Evolutionary conservation across 2,888 invertebrate genomes (phyloP).

Genomic region (Chorisops tibialis): DNA sequence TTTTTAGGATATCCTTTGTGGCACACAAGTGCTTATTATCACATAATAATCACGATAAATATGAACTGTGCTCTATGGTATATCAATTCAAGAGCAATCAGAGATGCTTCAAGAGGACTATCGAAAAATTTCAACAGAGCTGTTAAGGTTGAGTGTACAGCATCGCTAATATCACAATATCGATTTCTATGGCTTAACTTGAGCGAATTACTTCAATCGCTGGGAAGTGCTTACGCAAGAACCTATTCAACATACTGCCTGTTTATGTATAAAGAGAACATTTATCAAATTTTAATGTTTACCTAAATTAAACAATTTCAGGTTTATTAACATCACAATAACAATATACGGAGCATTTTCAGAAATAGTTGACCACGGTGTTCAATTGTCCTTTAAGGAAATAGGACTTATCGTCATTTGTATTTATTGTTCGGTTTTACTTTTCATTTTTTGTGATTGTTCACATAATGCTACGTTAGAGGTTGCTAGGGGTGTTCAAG

Average conservation of each 20-base stretch:
- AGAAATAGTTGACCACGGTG: constrained; percentile 65
- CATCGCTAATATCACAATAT: constrained; percentile 60
- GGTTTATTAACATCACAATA: constrained; percentile 65
- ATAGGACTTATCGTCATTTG: constrained; percentile 63
- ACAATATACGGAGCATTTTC: constrained; percentile 66
- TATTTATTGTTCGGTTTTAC: constrained; percentile 59
- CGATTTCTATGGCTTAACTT: constrained; percentile 63
- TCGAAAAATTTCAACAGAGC: constrained; percentile 60
- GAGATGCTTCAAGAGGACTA: constrained; percentile 59
- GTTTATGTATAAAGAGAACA: constrained; percentile 55
- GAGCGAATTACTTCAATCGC: constrained; percentile 62
- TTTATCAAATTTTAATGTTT: background rate
- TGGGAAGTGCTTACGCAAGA: constrained; percentile 66
- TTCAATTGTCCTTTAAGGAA: constrained; percentile 64
- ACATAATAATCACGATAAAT: constrained; percentile 68
- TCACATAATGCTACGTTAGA: constrained; percentile 63
- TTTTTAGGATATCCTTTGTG: constrained; percentile 58
- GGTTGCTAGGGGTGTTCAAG: constrained; percentile 64
- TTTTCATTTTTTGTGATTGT: constrained; percentile 65
- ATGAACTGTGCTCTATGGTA: constrained; percentile 72
- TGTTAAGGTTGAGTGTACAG: constrained; percentile 56
- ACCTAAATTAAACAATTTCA: constrained; percentile 35
- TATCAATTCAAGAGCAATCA: constrained; percentile 65
- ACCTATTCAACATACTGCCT: constrained; percentile 66
- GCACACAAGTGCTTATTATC: constrained; percentile 58